phyloP scores from a whole-genome alignment of 2,888 invertebrate species.

The Aelia acuminata region DNA sequence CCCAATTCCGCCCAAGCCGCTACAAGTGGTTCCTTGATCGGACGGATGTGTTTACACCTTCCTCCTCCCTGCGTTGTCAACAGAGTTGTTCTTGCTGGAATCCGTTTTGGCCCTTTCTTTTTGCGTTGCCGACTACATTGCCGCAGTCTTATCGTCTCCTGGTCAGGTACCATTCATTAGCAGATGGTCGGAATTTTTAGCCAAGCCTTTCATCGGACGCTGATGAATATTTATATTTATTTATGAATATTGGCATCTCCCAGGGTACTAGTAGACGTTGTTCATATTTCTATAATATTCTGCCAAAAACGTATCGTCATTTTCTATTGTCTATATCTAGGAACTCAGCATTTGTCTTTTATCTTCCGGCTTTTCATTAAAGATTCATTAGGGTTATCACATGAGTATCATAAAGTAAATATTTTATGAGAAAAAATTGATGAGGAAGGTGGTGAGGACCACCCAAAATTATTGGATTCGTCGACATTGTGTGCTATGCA shows the following conservation, averaged over 20 bases:
- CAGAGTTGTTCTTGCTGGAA: background rate
- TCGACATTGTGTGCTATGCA: no score
- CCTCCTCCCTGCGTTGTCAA: background rate
- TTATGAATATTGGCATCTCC: background rate
- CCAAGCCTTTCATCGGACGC: background rate
- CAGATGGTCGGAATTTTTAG: background rate
- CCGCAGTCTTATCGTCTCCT: background rate
- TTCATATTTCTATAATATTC: background rate
- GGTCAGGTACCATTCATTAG: background rate
- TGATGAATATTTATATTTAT: conserved; percentile 14
- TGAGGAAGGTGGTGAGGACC: no score
- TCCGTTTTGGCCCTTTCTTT: background rate
- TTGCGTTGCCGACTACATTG: background rate
- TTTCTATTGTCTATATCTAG: no score
- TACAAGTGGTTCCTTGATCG: background rate
- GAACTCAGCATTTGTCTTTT: no score
- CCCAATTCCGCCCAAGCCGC: background rate
- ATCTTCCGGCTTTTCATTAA: no score
- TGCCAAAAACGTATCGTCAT: no score
- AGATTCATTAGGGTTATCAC: no score
- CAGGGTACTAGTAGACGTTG: background rate
- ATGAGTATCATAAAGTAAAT: no score
- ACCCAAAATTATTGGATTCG: no score
- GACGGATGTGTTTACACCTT: background rate
- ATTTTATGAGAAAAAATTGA: no score